Evolutionary conservation across 2,888 invertebrate species (phyloP).

Genomic region (Cantharis rustica): DNA sequence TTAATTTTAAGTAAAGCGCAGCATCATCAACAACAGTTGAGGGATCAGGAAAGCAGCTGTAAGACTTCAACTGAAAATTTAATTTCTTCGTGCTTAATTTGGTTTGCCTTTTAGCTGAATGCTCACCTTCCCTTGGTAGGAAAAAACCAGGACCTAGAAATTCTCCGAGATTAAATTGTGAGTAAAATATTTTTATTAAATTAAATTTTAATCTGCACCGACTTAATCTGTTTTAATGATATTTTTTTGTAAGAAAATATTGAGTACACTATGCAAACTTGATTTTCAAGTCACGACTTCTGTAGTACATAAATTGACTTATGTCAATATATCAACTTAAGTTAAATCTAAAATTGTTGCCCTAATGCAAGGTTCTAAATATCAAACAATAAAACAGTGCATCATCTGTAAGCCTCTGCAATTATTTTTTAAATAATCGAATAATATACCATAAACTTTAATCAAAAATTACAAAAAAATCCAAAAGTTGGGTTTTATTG

Average conservation of each 20-base stretch:
- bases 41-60: constrained; percentile 66
- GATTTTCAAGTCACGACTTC: background rate
- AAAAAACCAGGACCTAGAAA: constrained; percentile 57
- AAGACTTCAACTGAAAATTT: background rate
- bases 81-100: background rate
- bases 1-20: constrained; percentile 89
- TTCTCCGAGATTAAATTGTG: constrained; percentile 58
- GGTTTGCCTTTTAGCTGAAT: constrained; percentile 38
- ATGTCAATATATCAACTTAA: background rate
- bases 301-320: background rate
- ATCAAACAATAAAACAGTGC: background rate
- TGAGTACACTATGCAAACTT: background rate
- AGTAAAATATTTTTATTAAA: constrained; percentile 34
- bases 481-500: background rate
- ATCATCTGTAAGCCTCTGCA: background rate
- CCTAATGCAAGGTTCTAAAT: background rate
- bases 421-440: background rate
- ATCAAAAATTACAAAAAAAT: background rate
- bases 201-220: too few relatives aligned
- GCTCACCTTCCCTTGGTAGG: constrained; percentile 56
- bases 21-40: constrained; percentile 84
- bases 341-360: background rate
- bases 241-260: background rate
- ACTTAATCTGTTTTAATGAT: too few relatives aligned
- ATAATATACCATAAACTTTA: too few relatives aligned